Base-by-base conservation (phyloP, 2,888 invertebrate genomes). In the Ctenicera cuprea region DNA sequence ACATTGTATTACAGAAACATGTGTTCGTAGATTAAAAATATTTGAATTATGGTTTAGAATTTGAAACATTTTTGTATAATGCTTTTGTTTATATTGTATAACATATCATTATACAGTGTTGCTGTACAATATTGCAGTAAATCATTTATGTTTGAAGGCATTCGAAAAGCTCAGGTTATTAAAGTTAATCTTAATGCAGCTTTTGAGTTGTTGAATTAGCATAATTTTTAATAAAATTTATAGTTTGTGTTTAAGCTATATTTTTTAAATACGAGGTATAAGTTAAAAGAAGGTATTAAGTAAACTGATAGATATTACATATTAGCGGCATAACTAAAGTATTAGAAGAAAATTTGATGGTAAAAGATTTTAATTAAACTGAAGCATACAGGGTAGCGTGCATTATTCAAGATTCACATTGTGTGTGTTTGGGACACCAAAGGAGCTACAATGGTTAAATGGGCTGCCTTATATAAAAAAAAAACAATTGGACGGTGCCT, bases 51-150 rank as follows among this genome's bases (percentile, higher is more conserved):
- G 38, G 38, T 37, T 59, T 59, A 38, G 20, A 59, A 16, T 59
- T 59, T 8, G 14, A 52, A 38, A 50, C 45, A 45, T 45, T 30
- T 14, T 54, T 59, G 59, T 59, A 65, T 38, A 65, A 52, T 48
- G 65, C 52, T 65, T 65, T 52, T 16, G 38, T 50, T 67, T 26
- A 22, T 54, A 57, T 57, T 67, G 16, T 57, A 33, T 67, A 57
- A 67, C 67, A 67, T 67, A 67, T 67, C 67, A 67, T 57, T 67
- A 57, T 67, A 67, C 54, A 66, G 52, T 68, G 59, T 69, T 59
- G 59, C 50, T 59, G 26, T 20, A 48, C 26, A 45, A 14, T 68
- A 45, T 67, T 54, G 30, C 14, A 18, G 33, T 3, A 43, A 57
- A 45, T 18, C 43, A 33, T 50, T 57, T 54, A 41, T 20, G 37